These are phyloP conservation scores for Paedocypris micromegethes DNA, from an alignment of 2,797 vertebrate species.

Conservation along the genomic window DNA sequence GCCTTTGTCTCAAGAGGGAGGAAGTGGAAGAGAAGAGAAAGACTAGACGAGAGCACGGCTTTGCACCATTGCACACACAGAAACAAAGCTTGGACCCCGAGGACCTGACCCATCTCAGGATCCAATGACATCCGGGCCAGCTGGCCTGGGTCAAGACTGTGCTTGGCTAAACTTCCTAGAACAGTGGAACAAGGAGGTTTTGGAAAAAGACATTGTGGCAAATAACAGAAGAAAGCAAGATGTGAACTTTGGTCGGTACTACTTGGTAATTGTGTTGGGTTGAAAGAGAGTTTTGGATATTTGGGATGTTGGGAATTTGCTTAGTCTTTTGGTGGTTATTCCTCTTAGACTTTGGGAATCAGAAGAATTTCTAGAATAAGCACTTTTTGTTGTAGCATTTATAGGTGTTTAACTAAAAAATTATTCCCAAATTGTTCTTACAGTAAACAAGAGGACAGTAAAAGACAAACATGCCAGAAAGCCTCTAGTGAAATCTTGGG, in stretches of 20 bases:
- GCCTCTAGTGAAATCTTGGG: slow-evolving; percentile 9
- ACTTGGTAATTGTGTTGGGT: too few species aligned
- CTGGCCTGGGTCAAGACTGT: slow-evolving; percentile 39
- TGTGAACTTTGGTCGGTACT: too few species aligned
- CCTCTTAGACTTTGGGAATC: too few species aligned
- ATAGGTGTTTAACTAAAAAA: too few species aligned
- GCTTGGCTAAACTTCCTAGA: slow-evolving; percentile 31
- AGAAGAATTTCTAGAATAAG: too few species aligned
- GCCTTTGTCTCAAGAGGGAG: slow-evolving; percentile 39
- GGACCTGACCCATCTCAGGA: slow-evolving; percentile 39
- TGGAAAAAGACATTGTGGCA: slow-evolving; percentile 7
- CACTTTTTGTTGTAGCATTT: too few species aligned
- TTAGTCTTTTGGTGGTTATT: too few species aligned
- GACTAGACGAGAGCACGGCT: slow-evolving; percentile 20
- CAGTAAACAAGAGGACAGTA: too few species aligned
- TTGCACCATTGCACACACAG: slow-evolving; percentile 38
- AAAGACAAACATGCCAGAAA: too few species aligned
- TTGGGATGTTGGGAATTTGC: too few species aligned
- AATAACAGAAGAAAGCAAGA: background rate
- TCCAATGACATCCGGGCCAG: slow-evolving; percentile 44
- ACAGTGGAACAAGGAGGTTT: slow-evolving; percentile 13
- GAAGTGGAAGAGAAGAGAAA: slow-evolving; percentile 36
- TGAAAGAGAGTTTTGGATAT: too few species aligned
- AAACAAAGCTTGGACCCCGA: slow-evolving; percentile 35
- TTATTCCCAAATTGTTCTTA: too few species aligned